These are phyloP conservation scores for Uloborus plumipes DNA, from an alignment of 2,888 invertebrate genomes.

Conservation along the genomic window DNA sequence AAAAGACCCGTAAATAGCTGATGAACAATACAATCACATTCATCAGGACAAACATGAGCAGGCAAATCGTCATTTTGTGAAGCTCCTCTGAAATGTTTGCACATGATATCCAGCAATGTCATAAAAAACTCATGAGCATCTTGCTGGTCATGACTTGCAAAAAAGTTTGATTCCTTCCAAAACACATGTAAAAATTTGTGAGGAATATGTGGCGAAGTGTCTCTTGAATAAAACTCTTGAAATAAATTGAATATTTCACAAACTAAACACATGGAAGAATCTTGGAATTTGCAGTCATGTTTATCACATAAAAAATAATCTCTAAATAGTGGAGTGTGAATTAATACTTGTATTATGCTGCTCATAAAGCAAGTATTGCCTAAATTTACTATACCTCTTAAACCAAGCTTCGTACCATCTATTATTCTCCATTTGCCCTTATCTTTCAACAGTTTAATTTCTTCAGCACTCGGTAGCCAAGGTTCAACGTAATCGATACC, in stretches of 20 bases:
- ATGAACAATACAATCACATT: slow-evolving; percentile 95
- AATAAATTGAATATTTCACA: slow-evolving; percentile 96
- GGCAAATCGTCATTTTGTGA: too few species aligned
- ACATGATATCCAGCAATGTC: slow-evolving; percentile 91
- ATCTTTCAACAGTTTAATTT: slow-evolving; percentile 81
- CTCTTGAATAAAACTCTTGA: slow-evolving; percentile 96
- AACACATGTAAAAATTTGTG: slow-evolving; percentile 91
- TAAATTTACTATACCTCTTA: slow-evolving; percentile 93
- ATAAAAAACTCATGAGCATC: slow-evolving; percentile 99
- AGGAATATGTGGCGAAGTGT: slow-evolving; percentile 87
- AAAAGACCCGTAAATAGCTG: slow-evolving; percentile 96
- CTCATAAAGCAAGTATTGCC: slow-evolving; percentile 99
- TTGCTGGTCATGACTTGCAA: slow-evolving; percentile 96
- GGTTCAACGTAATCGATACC: slow-evolving; percentile 74
- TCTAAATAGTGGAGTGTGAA: slow-evolving; percentile 92
- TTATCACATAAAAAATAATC: slow-evolving; percentile 96
- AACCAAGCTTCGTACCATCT: slow-evolving; percentile 62
- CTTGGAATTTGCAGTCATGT: slow-evolving; percentile 82
- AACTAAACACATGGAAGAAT: slow-evolving; percentile 86
- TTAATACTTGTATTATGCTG: slow-evolving; percentile 94
- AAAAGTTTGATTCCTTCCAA: slow-evolving; percentile 95
- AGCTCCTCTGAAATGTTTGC: slow-evolving; percentile 78
- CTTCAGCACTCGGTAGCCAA: slow-evolving; percentile 85
- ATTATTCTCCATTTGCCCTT: too few species aligned
- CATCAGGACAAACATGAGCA: neutral